Conservation (phyloP, 1,140 invertebrate genomes). For the Hermatobates lingyangjiaoensis region DNA sequence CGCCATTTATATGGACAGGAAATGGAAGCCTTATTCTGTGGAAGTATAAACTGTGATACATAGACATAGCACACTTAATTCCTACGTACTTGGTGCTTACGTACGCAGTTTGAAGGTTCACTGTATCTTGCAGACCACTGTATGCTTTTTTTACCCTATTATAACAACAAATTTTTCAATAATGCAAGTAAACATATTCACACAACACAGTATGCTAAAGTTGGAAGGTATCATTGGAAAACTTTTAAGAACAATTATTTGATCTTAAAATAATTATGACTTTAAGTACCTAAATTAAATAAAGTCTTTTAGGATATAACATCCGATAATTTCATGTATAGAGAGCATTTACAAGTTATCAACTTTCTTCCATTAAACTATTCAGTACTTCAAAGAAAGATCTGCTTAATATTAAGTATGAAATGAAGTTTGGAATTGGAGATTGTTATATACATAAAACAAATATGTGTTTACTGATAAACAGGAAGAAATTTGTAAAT, state of each 20-base stretch:
- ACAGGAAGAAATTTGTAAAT: neutral
- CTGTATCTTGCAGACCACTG: conserved; percentile 4
- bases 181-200: neutral
- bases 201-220: too few species aligned
- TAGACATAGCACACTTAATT: neutral
- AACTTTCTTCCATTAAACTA: too few species aligned
- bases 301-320: too few species aligned
- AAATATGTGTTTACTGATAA: conserved; percentile 2
- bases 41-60: conserved; percentile 5
- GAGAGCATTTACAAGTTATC: too few species aligned
- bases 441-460: conserved; percentile 1
- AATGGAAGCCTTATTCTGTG: conserved; percentile 9
- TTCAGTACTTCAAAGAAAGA: too few species aligned
- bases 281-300: too few species aligned
- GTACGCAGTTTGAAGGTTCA: conserved; percentile 2
- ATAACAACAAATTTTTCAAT: neutral
- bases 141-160: neutral
- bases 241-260: too few species aligned
- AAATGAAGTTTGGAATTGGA: conserved; percentile 2
- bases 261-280: too few species aligned
- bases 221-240: too few species aligned
- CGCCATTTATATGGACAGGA: conserved; percentile 1
- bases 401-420: too few species aligned
- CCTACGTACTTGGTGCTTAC: neutral
- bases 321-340: too few species aligned